A percentile compares a stretch with the other conserved stretches of the same genome.
phyloP scores from a whole-genome alignment of 2,113 vertebrate genomes.

The Leucopsar rothschildi region DNA sequence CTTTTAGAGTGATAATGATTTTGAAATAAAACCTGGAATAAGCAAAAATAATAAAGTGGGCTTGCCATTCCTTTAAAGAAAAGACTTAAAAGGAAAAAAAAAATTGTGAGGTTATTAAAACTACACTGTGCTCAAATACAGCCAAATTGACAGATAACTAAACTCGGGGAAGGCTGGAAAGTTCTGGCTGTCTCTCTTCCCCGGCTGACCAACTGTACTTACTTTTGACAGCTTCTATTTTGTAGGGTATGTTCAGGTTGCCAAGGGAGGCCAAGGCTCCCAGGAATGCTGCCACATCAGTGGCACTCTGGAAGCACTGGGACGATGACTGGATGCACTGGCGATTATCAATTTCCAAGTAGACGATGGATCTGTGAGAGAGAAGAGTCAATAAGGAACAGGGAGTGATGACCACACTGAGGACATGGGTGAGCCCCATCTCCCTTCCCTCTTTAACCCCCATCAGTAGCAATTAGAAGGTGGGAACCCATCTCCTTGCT shows the following conservation, averaged over 20 bases:
- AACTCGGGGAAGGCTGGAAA: background rate
- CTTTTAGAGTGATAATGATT: constrained; percentile 86
- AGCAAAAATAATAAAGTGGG: background rate
- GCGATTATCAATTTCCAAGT: constrained; percentile 96
- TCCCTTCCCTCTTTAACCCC: background rate
- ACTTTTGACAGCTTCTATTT: constrained; percentile 93
- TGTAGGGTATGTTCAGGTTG: constrained; percentile 90
- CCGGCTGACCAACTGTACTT: constrained; percentile 50
- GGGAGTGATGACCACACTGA: accelerated
- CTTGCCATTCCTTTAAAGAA: background rate
- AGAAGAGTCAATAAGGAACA: background rate
- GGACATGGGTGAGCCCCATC: background rate
- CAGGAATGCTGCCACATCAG: constrained; percentile 90
- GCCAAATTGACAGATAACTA: background rate
- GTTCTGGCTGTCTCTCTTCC: background rate
- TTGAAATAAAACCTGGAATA: constrained; percentile 77
- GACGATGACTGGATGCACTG: constrained; percentile 89
- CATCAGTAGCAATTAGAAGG: background rate
- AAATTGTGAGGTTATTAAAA: background rate
- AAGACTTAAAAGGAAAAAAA: background rate
- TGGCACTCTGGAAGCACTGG: constrained; percentile 92
- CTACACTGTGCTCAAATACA: background rate
- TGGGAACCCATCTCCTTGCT: background rate
- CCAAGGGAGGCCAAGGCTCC: constrained; percentile 91
- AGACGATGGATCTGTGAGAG: constrained; percentile 84